A percentile compares a stretch with the other conserved stretches of the same genome.
phyloP scores from a whole-genome alignment of 2,113 vertebrate genomes.

The Corythornis cristatus region DNA sequence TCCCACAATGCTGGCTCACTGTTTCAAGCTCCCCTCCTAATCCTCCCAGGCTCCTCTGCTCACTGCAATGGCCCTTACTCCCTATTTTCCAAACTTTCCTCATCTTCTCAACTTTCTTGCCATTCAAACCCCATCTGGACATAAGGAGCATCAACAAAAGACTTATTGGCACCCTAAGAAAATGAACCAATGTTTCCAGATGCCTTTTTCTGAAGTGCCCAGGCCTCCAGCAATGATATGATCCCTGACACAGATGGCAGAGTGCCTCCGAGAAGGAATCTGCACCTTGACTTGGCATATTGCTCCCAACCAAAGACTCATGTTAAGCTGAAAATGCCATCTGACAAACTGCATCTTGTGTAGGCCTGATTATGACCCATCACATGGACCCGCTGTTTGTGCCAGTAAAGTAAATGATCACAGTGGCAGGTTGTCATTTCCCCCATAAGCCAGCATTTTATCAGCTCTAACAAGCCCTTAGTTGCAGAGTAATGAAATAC shows the following conservation, averaged over 20 bases:
- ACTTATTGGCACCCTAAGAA: background rate
- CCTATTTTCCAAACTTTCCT: background rate
- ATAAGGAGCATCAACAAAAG: background rate
- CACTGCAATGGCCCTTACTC: background rate
- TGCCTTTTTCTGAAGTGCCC: background rate
- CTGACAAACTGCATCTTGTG: background rate
- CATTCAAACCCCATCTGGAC: background rate
- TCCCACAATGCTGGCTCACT: slow-evolving; percentile 38
- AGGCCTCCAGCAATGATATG: background rate
- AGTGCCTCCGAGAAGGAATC: background rate
- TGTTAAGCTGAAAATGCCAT: background rate
- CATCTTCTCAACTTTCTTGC: background rate
- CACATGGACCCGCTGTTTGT: background rate
- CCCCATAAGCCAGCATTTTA: background rate
- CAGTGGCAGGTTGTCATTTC: background rate
- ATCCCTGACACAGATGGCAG: background rate
- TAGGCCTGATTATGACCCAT: background rate
- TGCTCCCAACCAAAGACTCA: background rate
- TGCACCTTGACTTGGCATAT: background rate
- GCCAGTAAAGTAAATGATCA: background rate
- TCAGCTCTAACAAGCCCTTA: background rate
- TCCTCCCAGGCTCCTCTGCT: background rate
- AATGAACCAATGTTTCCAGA: background rate
- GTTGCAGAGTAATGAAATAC: background rate
- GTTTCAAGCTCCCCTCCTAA: background rate